Evolutionary conservation across 2,888 invertebrate species (phyloP), one percentile per base, ranked within the genome.

Genomic region (Pristionchus entomophagus): DNA sequence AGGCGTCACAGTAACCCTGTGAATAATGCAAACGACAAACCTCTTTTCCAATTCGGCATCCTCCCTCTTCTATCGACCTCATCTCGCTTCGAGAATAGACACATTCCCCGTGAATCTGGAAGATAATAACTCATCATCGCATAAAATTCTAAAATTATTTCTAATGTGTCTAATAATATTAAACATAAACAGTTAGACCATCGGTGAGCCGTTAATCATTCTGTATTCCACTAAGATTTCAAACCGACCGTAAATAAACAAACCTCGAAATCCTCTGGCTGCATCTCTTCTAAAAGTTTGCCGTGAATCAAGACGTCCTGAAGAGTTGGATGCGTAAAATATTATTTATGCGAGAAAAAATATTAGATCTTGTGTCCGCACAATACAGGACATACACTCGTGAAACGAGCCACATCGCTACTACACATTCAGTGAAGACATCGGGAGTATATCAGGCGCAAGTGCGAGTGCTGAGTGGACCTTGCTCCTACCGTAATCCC

Each of bases 51-150:
- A 59, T 10, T 29, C 59, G 59, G 32, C 17, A 10, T 14, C 32
- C 65, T 69, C 65, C 17, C 2, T 6, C 12, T 35, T 38, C 38
- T 22, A 22, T 69, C 19, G 29, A 12, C 8, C 35, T 38, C 38
- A 69, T 69, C 65, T n/a, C 73, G n/a, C 12, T 45, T n/a, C 73
- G 73, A 41, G 73, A 73, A 45, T 73, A 73, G 38, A 73, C 19
- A 17, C n/a, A 4, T 22, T 73, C 41, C n/a, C 45, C 73, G 41
- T 73, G 41, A 41, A 73, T 73, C 73, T 73, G 32, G 8, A 45
- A 69, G n/a, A 69, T 35, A 65, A 32, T 35, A 32, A 65, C 14
- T 12, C 6, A 59, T 26, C 4, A 59, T 59, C 0, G 22, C n/a
- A n/a, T 8, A 59, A 59, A 1, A 59, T 5, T 12, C 22, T 51